Percentiles rank a stretch among this genome's conserved stretches.
Evolutionary conservation across 2,797 vertebrate genomes (phyloP).

Genomic region (Sebastes taczanowskii): DNA sequence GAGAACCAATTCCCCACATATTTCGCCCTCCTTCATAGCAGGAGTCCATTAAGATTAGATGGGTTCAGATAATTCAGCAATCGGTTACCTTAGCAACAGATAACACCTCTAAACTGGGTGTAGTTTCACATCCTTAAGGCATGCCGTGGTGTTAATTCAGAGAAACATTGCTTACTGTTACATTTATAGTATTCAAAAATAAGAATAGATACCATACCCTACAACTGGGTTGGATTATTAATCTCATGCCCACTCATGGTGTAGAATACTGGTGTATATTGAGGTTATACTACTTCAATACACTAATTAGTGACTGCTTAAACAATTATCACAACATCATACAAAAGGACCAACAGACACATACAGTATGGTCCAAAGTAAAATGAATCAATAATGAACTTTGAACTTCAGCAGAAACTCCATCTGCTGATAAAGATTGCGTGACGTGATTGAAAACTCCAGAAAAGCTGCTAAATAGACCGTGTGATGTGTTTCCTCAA

Average conservation of each 20-base stretch:
- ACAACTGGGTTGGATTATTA: neutral
- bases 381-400: neutral
- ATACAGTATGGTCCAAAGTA: neutral
- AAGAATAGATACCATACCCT: neutral
- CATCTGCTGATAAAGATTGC: neutral
- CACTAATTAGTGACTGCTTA: neutral
- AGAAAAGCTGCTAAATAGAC: neutral
- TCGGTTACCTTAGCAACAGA: constrained; percentile 51
- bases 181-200: neutral
- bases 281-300: neutral
- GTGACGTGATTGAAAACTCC: neutral
- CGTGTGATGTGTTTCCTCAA: neutral
- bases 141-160: neutral
- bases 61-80: constrained; percentile 30
- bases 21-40: constrained; percentile 36
- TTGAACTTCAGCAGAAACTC: neutral
- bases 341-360: neutral
- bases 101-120: constrained; percentile 13
- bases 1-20: constrained; percentile 36
- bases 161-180: neutral
- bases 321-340: neutral
- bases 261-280: neutral
- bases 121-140: constrained; percentile 1
- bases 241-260: neutral
- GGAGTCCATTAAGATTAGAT: constrained; percentile 44